phyloP scores from a whole-genome alignment of 2,113 vertebrate species.

The Aix galericulata region DNA sequence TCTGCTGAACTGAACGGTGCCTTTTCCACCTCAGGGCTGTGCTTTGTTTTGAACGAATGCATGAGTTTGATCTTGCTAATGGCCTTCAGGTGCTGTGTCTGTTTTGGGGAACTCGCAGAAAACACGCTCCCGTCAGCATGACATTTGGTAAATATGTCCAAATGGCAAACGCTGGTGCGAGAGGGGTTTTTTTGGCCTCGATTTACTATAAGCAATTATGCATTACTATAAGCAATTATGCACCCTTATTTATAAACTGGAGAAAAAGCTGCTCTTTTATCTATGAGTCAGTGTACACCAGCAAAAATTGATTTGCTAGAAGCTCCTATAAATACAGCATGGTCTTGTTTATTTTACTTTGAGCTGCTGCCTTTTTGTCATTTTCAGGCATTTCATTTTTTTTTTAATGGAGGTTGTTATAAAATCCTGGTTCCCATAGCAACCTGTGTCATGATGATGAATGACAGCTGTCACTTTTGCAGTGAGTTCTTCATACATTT shows the following conservation, averaged over 20 bases:
- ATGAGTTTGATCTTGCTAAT: not conserved
- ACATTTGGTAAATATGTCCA: not conserved
- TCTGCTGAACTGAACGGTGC: not conserved
- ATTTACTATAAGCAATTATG: not conserved
- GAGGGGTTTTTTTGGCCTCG: not conserved
- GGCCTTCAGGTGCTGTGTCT: not conserved
- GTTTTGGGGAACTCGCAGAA: not conserved
- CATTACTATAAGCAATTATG: not conserved
- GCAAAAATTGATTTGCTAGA: not conserved
- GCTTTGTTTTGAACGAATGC: not conserved
- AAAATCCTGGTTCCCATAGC: not conserved
- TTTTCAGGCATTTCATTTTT: not conserved
- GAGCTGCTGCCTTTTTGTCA: not conserved
- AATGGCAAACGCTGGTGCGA: not conserved
- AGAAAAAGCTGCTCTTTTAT: not conserved
- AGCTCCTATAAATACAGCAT: not conserved
- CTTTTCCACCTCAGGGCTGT: not conserved
- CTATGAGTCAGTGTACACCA: not conserved
- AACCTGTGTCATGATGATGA: not conserved
- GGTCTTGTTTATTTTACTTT: not conserved
- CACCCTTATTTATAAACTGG: not conserved
- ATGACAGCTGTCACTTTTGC: not conserved
- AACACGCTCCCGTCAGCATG: not conserved
- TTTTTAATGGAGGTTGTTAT: not conserved
- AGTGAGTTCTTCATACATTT: not conserved